Conservation (phyloP, 2,113 vertebrate species). For the Chaetodon trifascialis region DNA sequence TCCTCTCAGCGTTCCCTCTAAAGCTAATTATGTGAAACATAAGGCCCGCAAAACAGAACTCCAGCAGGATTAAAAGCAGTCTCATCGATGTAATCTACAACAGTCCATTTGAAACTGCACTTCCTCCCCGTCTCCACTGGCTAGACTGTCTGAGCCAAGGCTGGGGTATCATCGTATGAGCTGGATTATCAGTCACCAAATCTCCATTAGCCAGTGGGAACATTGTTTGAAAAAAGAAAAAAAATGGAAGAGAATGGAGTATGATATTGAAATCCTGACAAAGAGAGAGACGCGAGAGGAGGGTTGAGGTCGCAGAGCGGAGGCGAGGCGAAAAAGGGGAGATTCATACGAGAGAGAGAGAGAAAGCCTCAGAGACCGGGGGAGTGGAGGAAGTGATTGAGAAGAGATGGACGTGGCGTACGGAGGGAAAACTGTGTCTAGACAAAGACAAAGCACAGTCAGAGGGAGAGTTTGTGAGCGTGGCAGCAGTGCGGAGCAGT, state of each 20-base stretch:
- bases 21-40: constrained; percentile 69
- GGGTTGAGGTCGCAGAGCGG: constrained; percentile 12
- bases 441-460: constrained; percentile 16
- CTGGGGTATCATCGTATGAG: constrained; percentile 38
- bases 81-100: constrained; percentile 55
- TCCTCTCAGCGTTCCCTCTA: constrained; percentile 26
- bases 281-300: constrained; percentile 13
- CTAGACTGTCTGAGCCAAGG: constrained; percentile 14
- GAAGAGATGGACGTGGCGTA: constrained; percentile 26
- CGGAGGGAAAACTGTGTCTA: constrained; percentile 15
- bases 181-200: constrained; percentile 55
- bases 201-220: constrained; percentile 47
- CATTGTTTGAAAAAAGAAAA: background rate
- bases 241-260: background rate
- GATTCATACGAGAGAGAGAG: constrained; percentile 15
- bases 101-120: constrained; percentile 54
- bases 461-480: background rate
- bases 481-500: constrained; percentile 28
- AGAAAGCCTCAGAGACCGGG: constrained; percentile 32
- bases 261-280: constrained; percentile 45
- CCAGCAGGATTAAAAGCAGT: constrained; percentile 67
- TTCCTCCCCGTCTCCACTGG: constrained; percentile 30
- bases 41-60: constrained; percentile 27
- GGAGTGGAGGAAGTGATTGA: constrained; percentile 37
- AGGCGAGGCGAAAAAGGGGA: constrained; percentile 19